Base-by-base conservation (phyloP, 2,888 invertebrate genomes). In the Nematopogon swammerdamellus region DNA sequence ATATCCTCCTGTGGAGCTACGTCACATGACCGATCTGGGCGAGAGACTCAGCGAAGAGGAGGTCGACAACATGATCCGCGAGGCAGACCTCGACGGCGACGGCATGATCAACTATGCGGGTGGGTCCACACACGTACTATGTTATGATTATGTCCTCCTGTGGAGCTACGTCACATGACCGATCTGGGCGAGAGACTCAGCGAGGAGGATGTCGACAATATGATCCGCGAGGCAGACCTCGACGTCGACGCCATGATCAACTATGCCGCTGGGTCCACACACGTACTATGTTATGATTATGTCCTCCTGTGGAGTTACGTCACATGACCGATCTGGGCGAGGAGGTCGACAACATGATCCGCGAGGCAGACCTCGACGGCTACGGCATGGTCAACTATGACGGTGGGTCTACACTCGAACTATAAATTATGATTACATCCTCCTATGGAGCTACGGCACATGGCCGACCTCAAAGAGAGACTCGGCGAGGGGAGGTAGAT, bases 301-400 rank as follows among this genome's bases (percentile, higher is more conserved):
- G 19, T 45, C 46, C 18, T 45, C 44, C n/a, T 2, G 43, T 49
- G 18, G 11, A 29, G 19, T n/a, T n/a, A n/a, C n/a, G n/a, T n/a
- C n/a, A n/a, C n/a, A n/a, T n/a, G 93, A 92, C 91, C 50, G 92
- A 91, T 68, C 79, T 93, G 50, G 93, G 92, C 0, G 92, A 93
- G 61, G 92, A 93, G 63, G 92, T 92, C 17, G 91, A 92, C 60
- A 92, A 92, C 60, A 92, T 93, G 92, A 92, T 93, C 65, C 89
- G 89, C 60, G 92, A 93, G 68, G 92, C 92, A 4, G 92, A 93
- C 72, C 75, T 90, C 19, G 91, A 92, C 62, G 92, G 92, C 0
- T 92, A 93, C 63, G 92, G 92, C 64, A 88, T 89, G 85, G 91
- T 93, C 69, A 92, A 92, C 76, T 93, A 92, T 72, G 88, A 89